Conservation (phyloP, 1,140 invertebrate genomes). For the Drosophila busckii region DNA sequence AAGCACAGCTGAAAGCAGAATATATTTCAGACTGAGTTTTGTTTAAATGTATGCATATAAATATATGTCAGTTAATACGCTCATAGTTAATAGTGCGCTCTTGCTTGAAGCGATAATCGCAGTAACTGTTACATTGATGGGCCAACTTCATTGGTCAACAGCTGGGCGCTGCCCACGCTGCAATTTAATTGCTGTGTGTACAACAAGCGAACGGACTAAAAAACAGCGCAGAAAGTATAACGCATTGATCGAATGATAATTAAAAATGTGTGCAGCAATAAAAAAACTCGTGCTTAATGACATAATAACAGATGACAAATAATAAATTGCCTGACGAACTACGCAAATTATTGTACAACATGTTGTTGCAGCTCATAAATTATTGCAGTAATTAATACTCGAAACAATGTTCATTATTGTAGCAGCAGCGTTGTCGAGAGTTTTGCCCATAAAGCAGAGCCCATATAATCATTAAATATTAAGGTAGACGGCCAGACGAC, state of each 20-base stretch:
- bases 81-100: conserved; percentile 22
- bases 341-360: conserved; percentile 44
- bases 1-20: too few species aligned
- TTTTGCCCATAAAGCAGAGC: conserved; percentile 7
- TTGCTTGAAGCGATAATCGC: conserved; percentile 5
- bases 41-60: too few species aligned
- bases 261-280: conserved; percentile 63
- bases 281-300: conserved; percentile 64
- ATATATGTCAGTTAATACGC: too few species aligned
- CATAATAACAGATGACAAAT: conserved; percentile 77
- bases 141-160: conserved; percentile 24
- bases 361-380: conserved; percentile 49
- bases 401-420: conserved; percentile 67
- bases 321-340: conserved; percentile 60
- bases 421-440: too few species aligned
- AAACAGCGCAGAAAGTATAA: conserved; percentile 19
- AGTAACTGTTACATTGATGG: conserved; percentile 25
- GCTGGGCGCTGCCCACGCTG: conserved; percentile 17
- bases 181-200: conserved; percentile 64
- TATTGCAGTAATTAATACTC: conserved; percentile 72
- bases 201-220: conserved; percentile 3
- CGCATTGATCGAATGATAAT: conserved; percentile 71
- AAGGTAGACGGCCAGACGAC: conserved; percentile 17
- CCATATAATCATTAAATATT: conserved; percentile 52
- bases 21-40: too few species aligned